Evolutionary conservation across 2,113 vertebrate species (phyloP).

Genomic region (Pelmatolapia mariae): DNA sequence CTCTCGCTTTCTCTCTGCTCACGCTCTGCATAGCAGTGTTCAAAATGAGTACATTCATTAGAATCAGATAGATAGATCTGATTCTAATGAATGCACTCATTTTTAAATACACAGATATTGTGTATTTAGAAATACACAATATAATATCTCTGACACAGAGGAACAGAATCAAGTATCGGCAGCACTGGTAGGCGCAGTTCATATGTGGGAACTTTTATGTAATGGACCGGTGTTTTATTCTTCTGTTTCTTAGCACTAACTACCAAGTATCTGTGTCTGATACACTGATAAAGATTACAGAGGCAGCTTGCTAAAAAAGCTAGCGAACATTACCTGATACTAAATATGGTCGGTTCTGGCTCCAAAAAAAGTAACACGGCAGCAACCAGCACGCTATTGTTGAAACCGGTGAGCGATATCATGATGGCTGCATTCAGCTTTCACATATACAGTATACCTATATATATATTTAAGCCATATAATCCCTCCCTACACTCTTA

Average conservation of each 20-base stretch:
- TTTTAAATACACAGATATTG: neutral
- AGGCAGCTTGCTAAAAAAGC: neutral
- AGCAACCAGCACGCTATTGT: neutral
- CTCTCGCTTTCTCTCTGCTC: neutral
- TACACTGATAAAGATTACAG: neutral
- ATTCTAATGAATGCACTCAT: neutral
- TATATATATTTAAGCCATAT: neutral
- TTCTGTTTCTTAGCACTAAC: neutral
- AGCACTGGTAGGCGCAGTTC: neutral
- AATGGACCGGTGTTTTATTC: accelerated
- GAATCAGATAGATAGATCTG: neutral
- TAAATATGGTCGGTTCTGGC: neutral
- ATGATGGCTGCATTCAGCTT: neutral
- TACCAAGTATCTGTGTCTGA: neutral
- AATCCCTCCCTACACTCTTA: neutral
- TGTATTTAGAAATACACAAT: neutral
- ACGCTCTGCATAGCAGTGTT: neutral
- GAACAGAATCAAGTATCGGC: neutral
- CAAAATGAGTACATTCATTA: neutral
- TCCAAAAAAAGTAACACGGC: neutral
- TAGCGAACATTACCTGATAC: neutral
- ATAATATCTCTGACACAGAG: neutral
- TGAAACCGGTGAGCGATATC: neutral
- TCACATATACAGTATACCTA: neutral
- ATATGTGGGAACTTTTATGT: neutral